These are phyloP conservation scores for Cyclina sinensis DNA, from an alignment of 1,140 invertebrate genomes.

Conservation along the genomic window DNA sequence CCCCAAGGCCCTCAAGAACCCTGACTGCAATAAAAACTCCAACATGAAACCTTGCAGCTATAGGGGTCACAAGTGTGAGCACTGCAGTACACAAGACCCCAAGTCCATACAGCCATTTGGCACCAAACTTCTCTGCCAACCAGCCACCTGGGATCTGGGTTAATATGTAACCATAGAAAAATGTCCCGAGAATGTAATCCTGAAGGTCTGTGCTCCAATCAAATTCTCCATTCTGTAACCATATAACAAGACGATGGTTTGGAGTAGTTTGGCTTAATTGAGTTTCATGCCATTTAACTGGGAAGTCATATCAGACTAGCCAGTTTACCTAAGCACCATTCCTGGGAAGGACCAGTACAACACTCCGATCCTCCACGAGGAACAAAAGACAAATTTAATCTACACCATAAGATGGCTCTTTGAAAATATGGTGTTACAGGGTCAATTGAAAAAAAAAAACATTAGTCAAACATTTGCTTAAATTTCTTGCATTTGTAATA, in stretches of 20 bases:
- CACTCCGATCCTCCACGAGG: too few relatives aligned
- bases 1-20: constrained; percentile 94
- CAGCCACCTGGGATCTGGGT: constrained; percentile 89
- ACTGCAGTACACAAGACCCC: constrained; percentile 93
- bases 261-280: too few relatives aligned
- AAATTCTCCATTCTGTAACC: constrained; percentile 89
- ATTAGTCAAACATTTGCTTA: too few relatives aligned
- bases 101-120: constrained; percentile 92
- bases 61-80: constrained; percentile 93
- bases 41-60: constrained; percentile 90
- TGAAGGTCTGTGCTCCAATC: constrained; percentile 93
- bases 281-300: too few relatives aligned
- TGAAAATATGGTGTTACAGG: too few relatives aligned
- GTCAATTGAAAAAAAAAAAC: too few relatives aligned
- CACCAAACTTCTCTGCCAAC: constrained; percentile 93
- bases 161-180: constrained; percentile 93
- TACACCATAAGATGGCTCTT: too few relatives aligned
- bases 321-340: too few relatives aligned
- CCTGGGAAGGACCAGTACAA: too few relatives aligned
- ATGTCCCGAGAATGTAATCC: constrained; percentile 94
- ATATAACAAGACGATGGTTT: constrained; percentile 52
- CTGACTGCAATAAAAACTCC: constrained; percentile 91
- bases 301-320: too few relatives aligned
- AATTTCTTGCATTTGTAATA: too few relatives aligned
- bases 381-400: too few relatives aligned